Base-by-base conservation (phyloP, 2,888 invertebrate genomes). In the Chloromyia formosa region DNA sequence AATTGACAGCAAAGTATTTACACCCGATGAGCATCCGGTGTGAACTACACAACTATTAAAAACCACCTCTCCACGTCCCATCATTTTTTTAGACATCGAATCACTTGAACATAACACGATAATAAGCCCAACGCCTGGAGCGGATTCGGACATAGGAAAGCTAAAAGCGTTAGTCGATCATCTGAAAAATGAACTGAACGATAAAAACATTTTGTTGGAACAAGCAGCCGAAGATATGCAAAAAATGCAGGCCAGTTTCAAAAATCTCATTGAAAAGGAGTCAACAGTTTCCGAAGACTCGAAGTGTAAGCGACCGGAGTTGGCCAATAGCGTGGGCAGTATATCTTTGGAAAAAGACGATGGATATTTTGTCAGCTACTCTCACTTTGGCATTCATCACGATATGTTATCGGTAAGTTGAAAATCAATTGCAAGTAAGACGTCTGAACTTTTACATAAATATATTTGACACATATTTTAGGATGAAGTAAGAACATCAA, bases 331-430 rank as follows among this genome's bases (percentile, higher is more conserved):
- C 74, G 85, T 87, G 2, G 84, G 84, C 18, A 83, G 87, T 79
- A 85, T 90, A 61, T 88, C 88, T 64, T 81, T 89, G 66, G 88
- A 89, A 80, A 89, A 89, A 79, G 96, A 96, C 82, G 91, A 90
- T 80, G 90, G 90, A 62, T 94, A 94, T 84, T 94, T 94, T 78
- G 91, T 88, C 81, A 93, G 94, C 1, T 97, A 97, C 82, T 91
- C 94, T 69, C 96, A 96, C 86, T 95, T 94, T 85, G 91, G 92
- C 22, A 97, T 97, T 81, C 98, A 98, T 85, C 92, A 94, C 82
- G 95, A 96, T 82, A 98, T 98, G 98, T 87, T 98, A 49, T 66
- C 66, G 35, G 74, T 74, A 49, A 22, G 5, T 49, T 49, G 49
- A 49, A 7, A 49, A 12, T 49, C 16, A n/a, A 35, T 35, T 35